These are phyloP conservation scores for Illadopsis cleaveri DNA, from an alignment of 2,113 vertebrate species.

Conservation along the genomic window DNA sequence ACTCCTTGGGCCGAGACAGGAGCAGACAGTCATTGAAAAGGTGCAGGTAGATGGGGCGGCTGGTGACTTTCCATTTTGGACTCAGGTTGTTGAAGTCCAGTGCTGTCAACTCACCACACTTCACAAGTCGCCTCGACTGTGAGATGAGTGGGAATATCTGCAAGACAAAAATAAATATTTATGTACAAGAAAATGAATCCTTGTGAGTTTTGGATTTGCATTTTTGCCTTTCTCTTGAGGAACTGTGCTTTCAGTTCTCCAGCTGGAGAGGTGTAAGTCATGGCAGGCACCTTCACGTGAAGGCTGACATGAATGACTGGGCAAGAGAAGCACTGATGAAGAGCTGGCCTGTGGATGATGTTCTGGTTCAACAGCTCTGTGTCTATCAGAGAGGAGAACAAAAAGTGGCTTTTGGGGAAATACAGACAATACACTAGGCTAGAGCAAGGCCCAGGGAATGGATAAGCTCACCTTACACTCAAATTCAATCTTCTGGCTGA, in stretches of 20 bases:
- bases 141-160: constrained; percentile 96
- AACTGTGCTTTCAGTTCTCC: not conserved
- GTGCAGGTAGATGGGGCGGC: constrained; percentile 86
- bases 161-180: not conserved
- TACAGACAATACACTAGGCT: not conserved
- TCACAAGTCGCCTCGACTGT: constrained; percentile 90
- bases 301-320: not conserved
- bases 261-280: not conserved
- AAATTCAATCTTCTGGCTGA: constrained; percentile 94
- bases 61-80: constrained; percentile 80
- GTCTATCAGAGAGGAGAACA: not conserved
- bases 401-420: not conserved
- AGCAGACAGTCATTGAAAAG: constrained; percentile 95
- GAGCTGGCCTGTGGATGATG: not conserved
- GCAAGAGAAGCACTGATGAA: not conserved
- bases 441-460: not conserved
- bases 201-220: not conserved
- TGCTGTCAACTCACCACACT: constrained; percentile 86
- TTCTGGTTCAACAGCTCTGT: not conserved
- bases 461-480: constrained; percentile 86
- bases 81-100: constrained; percentile 74
- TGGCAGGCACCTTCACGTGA: not conserved
- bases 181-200: not conserved
- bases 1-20: constrained; percentile 91
- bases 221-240: not conserved